These are phyloP conservation scores for Herminia tarsipennalis DNA, from an alignment of 2,888 invertebrate genomes.

Conservation along the genomic window DNA sequence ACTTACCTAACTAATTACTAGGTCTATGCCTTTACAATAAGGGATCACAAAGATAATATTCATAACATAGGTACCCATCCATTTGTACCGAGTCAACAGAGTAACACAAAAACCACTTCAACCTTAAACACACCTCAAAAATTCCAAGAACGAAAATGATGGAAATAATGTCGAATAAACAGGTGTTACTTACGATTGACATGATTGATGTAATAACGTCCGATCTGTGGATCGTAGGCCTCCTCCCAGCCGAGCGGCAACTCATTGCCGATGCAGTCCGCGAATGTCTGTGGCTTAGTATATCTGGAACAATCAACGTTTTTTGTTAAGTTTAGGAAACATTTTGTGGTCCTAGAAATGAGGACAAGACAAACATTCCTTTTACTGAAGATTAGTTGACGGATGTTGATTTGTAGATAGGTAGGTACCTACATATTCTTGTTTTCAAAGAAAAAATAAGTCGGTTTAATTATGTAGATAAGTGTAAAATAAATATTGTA, in stretches of 20 bases:
- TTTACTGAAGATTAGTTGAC: conserved; percentile 9
- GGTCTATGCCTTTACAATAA: too few relatives aligned
- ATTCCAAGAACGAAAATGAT: conserved; percentile 2
- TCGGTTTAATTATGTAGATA: too few relatives aligned
- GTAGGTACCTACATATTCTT: too few relatives aligned
- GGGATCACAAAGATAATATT: too few relatives aligned
- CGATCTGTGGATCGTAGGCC: conserved; percentile 96
- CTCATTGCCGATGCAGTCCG: conserved; percentile 99
- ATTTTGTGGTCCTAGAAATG: conserved; percentile 20
- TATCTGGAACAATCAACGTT: conserved; percentile 89
- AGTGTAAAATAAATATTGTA: too few relatives aligned
- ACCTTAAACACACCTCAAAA: too few relatives aligned
- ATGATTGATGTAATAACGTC: conserved; percentile 98
- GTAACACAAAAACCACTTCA: too few relatives aligned
- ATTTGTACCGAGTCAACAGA: too few relatives aligned
- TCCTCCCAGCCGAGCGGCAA: conserved; percentile 99
- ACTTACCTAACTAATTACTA: too few relatives aligned
- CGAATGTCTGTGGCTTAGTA: conserved; percentile 98
- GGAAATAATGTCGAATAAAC: conserved; percentile 23
- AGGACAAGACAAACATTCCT: conserved; percentile 13
- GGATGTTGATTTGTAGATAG: too few relatives aligned
- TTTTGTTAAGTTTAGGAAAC: conserved; percentile 39
- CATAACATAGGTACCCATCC: too few relatives aligned
- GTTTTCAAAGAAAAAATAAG: too few relatives aligned
- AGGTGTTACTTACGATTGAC: conserved; percentile 92